phyloP scores from a whole-genome alignment of 2,797 vertebrate species.

The Clarias fuscus region DNA sequence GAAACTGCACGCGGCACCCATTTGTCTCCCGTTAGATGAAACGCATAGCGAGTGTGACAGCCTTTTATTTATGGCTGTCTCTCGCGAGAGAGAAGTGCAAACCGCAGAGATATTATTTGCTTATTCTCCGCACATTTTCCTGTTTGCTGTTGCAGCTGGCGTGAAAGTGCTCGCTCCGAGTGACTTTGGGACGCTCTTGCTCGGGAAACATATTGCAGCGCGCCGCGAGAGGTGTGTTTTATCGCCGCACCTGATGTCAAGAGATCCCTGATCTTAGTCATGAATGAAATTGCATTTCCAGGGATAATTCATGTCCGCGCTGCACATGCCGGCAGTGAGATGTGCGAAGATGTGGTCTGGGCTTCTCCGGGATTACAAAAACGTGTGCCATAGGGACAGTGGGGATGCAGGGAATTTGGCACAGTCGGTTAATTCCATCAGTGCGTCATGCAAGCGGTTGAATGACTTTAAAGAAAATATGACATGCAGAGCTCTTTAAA shows the following conservation, averaged over 20 bases:
- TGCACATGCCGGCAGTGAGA: conserved; percentile 46
- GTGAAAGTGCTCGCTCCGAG: conserved; percentile 40
- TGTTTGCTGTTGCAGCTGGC: conserved; percentile 41
- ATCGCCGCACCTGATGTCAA: conserved; percentile 48
- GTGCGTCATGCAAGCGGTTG: background rate
- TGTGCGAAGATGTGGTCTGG: conserved; percentile 23
- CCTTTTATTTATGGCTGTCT: conserved; percentile 57
- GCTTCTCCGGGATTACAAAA: background rate
- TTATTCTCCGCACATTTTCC: conserved; percentile 46
- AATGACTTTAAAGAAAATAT: background rate
- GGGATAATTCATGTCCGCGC: conserved; percentile 58
- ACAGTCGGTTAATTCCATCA: background rate
- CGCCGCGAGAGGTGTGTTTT: conserved; percentile 29
- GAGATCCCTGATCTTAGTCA: conserved; percentile 55
- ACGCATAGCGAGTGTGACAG: conserved; percentile 48
- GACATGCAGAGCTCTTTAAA: background rate
- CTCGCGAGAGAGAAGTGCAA: conserved; percentile 49
- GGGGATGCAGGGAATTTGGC: background rate
- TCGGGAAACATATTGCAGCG: conserved; percentile 37
- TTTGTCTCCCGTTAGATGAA: conserved; percentile 58
- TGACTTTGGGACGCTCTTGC: conserved; percentile 42
- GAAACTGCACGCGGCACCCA: conserved; percentile 52
- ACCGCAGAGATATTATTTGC: conserved; percentile 49
- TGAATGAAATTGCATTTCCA: conserved; percentile 66
- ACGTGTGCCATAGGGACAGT: conserved; percentile 8